Evolutionary conservation across 2,888 invertebrate species (phyloP).

Genomic region (Drosophila cyrtoloma): DNA sequence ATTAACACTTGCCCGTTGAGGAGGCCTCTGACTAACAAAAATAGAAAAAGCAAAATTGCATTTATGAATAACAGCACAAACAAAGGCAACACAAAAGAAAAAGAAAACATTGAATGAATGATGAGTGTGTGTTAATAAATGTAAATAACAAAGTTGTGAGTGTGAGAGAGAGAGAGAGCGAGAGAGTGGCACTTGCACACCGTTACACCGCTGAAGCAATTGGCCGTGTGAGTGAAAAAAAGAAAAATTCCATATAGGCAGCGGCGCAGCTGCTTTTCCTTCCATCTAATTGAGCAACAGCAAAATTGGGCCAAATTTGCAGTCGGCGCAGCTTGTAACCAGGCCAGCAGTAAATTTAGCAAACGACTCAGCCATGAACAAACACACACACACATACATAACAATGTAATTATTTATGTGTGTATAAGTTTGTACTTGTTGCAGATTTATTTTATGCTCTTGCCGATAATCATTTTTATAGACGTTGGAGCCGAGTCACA

Average conservation of each 20-base stretch:
- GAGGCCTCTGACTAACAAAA: constrained; percentile 44
- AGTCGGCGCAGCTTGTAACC: constrained; percentile 69
- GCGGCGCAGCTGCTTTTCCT: constrained; percentile 28
- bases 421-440: constrained; percentile 27
- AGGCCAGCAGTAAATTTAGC: constrained; percentile 77
- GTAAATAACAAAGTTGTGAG: constrained; percentile 11
- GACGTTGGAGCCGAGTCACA: constrained; percentile 33
- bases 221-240: constrained; percentile 46
- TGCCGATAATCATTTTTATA: constrained; percentile 60
- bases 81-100: constrained; percentile 19
- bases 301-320: constrained; percentile 80
- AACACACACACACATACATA: constrained; percentile 31
- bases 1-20: constrained; percentile 60
- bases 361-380: constrained; percentile 71
- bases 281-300: constrained; percentile 67
- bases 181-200: constrained; percentile 38
- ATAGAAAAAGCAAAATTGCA: constrained; percentile 64
- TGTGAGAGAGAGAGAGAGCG: constrained; percentile 17
- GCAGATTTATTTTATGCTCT: constrained; percentile 30
- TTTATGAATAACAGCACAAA: constrained; percentile 70
- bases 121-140: constrained; percentile 34
- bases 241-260: constrained; percentile 59
- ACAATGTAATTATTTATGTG: not conserved
- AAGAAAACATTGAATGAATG: constrained; percentile 53
- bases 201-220: constrained; percentile 38